Evolutionary conservation across 2,888 invertebrate genomes (phyloP), one percentile per base, ranked within the genome.

Genomic region (Gortyna flavago): DNA sequence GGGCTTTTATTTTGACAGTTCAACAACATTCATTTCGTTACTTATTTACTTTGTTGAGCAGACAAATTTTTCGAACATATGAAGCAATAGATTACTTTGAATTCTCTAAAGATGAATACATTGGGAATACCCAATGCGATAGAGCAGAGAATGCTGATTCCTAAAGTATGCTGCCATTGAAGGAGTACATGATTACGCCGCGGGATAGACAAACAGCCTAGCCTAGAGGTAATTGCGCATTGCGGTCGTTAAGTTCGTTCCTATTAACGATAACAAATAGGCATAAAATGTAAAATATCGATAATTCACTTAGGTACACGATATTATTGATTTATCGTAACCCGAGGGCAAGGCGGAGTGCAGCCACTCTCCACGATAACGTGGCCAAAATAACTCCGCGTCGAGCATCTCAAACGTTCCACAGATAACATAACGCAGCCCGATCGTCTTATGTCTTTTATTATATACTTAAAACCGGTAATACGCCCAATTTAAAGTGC

Each of bases 331-430:
- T 95, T 95, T 94, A 95, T 95, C 93, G 92, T 92, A 93, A 93
- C 93, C 92, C 85, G 92, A 90, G 92, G 92, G 93, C 92, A 90
- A 90, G 88, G 86, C 90, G 89, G 90, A 92, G 93, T 89, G 93
- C 93, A 89, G 90, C 91, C 90, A 88, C 91, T 92, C 92, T 91
- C 84, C 89, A 89, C 91, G 96, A 96, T 96, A 96, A 95, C 90
- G 92, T 94, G 93, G 95, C 95, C 95, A 94, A 96, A 96, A 96
- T 96, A 96, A 94, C 96, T 94, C 91, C 86, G 85, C 86, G 89
- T 89, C 89, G 91, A 91, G 89, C 94, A 93, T 94, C 94, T 94
- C 91, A 90, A 92, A 92, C 92, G 93, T 89, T 92, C 90, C 89
- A 75, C 88, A 93, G 95, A 95, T 95, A 95, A 93, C 89, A 85